These are phyloP conservation scores for Leucopsar rothschildi DNA, from an alignment of 2,113 vertebrate species.

Conservation along the genomic window DNA sequence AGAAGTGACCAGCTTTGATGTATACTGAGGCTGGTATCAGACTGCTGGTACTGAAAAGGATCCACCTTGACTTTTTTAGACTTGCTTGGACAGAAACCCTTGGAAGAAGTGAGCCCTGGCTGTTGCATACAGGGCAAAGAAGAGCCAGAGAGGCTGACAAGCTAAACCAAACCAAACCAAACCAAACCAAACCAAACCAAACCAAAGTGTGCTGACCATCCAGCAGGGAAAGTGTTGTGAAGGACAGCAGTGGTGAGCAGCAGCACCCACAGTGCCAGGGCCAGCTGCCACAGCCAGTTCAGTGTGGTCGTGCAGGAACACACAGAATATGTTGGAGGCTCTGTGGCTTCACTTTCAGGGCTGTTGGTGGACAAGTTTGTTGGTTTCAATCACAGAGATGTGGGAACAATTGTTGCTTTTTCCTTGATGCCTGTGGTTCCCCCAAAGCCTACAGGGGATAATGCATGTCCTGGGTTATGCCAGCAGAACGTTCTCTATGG, in stretches of 20 bases:
- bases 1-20: not conserved
- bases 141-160: not conserved
- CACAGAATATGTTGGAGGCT: not conserved
- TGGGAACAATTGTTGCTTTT: not conserved
- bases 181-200: not conserved
- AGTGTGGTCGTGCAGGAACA: not conserved
- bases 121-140: not conserved
- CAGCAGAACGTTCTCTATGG: not conserved
- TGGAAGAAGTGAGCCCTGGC: not conserved
- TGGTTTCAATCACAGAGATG: not conserved
- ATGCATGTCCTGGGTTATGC: not conserved
- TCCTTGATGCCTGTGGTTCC: constrained; percentile 17
- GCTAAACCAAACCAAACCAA: not conserved
- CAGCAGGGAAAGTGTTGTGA: not conserved
- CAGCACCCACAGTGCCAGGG: not conserved
- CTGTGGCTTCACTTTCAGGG: not conserved
- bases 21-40: not conserved
- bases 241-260: not conserved
- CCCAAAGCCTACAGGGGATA: not conserved
- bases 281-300: not conserved
- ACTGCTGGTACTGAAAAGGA: not conserved
- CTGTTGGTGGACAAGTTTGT: not conserved
- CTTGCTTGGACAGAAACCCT: not conserved
- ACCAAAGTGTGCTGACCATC: not conserved
- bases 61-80: not conserved